phyloP scores from a whole-genome alignment of 92 coral and sea anemone species.

The Ricordea florida region DNA sequence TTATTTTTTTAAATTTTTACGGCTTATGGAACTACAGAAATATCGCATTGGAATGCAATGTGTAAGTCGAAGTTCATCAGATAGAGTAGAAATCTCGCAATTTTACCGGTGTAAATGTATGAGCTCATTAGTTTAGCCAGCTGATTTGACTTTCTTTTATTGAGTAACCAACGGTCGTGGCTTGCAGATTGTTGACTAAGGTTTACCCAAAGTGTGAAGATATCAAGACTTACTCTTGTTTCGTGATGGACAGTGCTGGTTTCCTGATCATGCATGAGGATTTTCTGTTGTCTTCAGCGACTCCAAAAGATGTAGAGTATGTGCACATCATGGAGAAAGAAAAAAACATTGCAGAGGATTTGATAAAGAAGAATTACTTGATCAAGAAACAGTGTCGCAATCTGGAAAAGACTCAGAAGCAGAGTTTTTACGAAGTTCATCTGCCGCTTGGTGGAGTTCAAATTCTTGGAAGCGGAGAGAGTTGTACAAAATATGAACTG shows the following conservation, averaged over 20 bases:
- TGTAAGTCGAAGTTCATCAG: too few relatives aligned
- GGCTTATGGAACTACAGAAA: too few relatives aligned
- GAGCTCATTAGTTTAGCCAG: background rate
- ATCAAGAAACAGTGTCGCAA: slow-evolving; percentile 35
- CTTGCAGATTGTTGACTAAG: slow-evolving; percentile 38
- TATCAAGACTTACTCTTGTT: slow-evolving; percentile 26
- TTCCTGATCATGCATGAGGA: slow-evolving; percentile 62
- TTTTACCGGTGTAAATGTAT: too few relatives aligned
- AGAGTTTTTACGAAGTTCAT: slow-evolving; percentile 63
- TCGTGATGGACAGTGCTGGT: slow-evolving; percentile 63
- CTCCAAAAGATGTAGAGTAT: slow-evolving; percentile 22
- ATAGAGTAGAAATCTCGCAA: too few relatives aligned
- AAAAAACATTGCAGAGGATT: slow-evolving; percentile 48
- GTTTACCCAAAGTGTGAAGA: slow-evolving; percentile 51
- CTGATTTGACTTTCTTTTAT: background rate
- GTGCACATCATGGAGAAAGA: slow-evolving; percentile 54
- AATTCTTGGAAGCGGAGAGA: background rate
- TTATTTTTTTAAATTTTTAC: too few relatives aligned
- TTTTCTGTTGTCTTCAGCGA: slow-evolving; percentile 37
- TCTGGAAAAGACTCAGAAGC: slow-evolving; percentile 16
- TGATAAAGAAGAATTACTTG: slow-evolving; percentile 37
- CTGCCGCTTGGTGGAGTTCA: background rate
- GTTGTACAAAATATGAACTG: slow-evolving; percentile 38
- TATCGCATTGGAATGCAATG: too few relatives aligned
- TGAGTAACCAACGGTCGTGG: too few relatives aligned